Evolutionary conservation across 2,113 vertebrate species (phyloP).

Genomic region (Microtus richardsoni): DNA sequence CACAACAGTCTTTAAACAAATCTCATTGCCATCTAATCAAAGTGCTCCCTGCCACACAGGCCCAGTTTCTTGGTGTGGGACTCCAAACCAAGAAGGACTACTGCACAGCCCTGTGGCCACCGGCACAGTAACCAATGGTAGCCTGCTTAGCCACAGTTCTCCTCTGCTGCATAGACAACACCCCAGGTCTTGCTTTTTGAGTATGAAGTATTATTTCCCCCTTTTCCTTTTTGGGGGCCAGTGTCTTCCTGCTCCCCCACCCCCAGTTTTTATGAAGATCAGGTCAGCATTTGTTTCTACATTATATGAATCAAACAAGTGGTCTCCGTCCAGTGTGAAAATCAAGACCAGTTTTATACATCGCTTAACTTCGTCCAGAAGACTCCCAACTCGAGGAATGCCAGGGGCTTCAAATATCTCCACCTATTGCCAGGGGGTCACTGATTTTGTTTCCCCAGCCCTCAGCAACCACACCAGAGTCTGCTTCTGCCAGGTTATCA

Average conservation of each 20-base stretch:
- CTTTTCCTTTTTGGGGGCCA: background rate
- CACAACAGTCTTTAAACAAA: background rate
- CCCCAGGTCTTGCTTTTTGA: background rate
- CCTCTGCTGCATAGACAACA: background rate
- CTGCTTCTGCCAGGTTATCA: background rate
- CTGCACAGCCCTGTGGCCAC: background rate
- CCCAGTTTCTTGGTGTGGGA: background rate
- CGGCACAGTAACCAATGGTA: accelerated
- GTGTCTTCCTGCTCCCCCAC: background rate
- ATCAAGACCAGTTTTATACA: background rate
- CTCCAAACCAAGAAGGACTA: background rate
- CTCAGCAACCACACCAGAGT: background rate
- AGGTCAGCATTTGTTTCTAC: background rate
- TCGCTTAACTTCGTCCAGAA: background rate
- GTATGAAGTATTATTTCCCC: background rate
- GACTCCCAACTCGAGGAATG: background rate
- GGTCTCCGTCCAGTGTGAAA: background rate
- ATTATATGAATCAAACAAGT: background rate
- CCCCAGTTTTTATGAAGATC: background rate
- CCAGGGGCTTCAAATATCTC: background rate
- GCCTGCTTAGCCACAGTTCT: background rate
- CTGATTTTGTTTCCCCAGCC: background rate
- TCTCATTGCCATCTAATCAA: background rate
- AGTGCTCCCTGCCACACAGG: background rate
- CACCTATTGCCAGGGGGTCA: background rate